These are phyloP conservation scores for Lamellibrachia columna DNA, from an alignment of 2,888 invertebrate genomes.

Conservation along the genomic window DNA sequence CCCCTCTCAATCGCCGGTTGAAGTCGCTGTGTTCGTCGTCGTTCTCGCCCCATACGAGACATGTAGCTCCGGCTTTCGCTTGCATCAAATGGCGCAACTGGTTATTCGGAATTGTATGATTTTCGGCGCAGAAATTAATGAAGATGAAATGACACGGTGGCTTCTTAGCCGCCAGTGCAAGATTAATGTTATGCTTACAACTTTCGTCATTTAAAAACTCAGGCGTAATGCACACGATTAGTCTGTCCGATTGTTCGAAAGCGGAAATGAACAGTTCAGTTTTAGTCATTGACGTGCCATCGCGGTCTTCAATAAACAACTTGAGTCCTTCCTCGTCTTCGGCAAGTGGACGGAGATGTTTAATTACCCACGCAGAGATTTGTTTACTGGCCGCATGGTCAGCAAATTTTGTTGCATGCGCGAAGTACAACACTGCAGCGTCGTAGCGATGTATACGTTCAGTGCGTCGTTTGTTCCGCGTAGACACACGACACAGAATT, in stretches of 20 bases:
- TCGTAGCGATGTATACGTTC: background rate
- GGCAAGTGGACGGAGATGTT: background rate
- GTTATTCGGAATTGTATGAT: background rate
- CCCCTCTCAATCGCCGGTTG: too few species aligned
- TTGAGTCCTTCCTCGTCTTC: background rate
- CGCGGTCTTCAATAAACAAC: background rate
- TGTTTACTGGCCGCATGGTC: background rate
- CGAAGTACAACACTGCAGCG: background rate
- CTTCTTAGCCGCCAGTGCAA: background rate
- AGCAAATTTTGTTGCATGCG: background rate
- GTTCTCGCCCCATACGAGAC: too few species aligned
- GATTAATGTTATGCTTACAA: background rate
- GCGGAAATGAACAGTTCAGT: background rate
- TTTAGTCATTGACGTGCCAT: background rate
- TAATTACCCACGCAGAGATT: background rate
- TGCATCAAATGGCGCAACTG: background rate
- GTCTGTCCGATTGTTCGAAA: background rate
- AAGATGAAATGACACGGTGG: background rate
- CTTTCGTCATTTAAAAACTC: background rate
- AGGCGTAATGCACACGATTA: background rate
- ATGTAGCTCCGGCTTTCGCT: too few species aligned
- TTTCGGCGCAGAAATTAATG: background rate
- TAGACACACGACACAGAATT: background rate
- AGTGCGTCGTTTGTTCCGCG: background rate
- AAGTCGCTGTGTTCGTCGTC: too few species aligned